phyloP scores from a whole-genome alignment of 2,797 vertebrate genomes.

The Brotula barbata region DNA sequence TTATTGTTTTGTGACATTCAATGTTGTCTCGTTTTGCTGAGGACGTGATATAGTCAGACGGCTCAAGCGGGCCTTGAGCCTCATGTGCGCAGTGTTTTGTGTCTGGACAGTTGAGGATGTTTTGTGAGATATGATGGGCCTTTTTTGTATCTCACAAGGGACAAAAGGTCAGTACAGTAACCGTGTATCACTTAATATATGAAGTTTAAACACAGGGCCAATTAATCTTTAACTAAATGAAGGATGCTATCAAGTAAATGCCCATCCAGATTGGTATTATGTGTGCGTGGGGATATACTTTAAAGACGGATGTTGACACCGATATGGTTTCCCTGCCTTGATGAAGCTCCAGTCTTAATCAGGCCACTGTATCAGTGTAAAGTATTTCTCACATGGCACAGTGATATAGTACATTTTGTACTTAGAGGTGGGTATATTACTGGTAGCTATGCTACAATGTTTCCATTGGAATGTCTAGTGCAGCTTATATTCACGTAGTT shows the following conservation, averaged over 20 bases:
- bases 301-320: slow-evolving; percentile 35
- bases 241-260: slow-evolving; percentile 69
- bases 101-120: slow-evolving; percentile 58
- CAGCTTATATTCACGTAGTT: slow-evolving; percentile 62
- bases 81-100: slow-evolving; percentile 74
- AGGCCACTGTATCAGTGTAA: slow-evolving; percentile 44
- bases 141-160: slow-evolving; percentile 70
- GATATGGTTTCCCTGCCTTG: slow-evolving; percentile 35
- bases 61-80: slow-evolving; percentile 79
- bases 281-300: slow-evolving; percentile 24
- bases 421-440: slow-evolving; percentile 53
- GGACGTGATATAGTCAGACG: slow-evolving; percentile 64
- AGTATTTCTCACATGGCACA: slow-evolving; percentile 42
- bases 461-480: slow-evolving; percentile 66
- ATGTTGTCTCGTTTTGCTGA: slow-evolving; percentile 68
- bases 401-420: slow-evolving; percentile 57
- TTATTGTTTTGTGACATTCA: slow-evolving; percentile 66
- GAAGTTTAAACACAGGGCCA: slow-evolving; percentile 67
- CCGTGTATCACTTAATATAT: slow-evolving; percentile 67
- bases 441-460: slow-evolving; percentile 69
- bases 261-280: slow-evolving; percentile 52
- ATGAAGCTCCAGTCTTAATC: slow-evolving; percentile 59
- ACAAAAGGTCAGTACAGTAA: slow-evolving; percentile 77
- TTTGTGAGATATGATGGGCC: slow-evolving; percentile 60
- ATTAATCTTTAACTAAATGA: slow-evolving; percentile 69